These are phyloP conservation scores for Phainopepla nitens DNA, from an alignment of 2,113 vertebrate genomes.

Conservation along the genomic window DNA sequence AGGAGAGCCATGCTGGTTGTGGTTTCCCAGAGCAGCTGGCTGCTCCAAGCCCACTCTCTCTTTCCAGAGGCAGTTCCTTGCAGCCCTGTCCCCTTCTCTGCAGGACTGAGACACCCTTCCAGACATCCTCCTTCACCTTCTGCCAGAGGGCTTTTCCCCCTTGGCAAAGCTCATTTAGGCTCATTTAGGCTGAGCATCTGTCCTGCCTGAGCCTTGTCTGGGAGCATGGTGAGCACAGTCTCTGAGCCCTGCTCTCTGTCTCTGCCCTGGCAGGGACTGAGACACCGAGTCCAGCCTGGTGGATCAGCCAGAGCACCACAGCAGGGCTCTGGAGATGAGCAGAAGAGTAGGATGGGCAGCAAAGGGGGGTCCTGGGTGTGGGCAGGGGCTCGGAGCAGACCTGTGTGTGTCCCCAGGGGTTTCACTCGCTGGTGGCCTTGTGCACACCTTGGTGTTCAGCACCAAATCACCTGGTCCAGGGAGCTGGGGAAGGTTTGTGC, in stretches of 20 bases:
- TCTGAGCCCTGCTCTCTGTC: background rate
- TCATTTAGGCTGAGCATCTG: background rate
- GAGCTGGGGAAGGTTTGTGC: background rate
- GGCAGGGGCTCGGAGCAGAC: accelerated
- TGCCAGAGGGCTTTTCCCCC: background rate
- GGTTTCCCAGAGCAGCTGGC: background rate
- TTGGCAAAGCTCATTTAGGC: background rate
- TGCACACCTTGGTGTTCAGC: background rate
- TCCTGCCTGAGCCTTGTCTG: background rate
- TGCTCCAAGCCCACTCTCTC: background rate
- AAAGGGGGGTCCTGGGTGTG: background rate
- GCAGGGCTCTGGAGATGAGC: background rate
- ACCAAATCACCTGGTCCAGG: accelerated
- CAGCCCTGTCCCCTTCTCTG: background rate
- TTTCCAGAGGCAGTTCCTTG: background rate
- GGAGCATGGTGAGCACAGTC: background rate
- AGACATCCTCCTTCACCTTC: background rate
- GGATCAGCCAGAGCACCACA: background rate
- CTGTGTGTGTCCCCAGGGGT: background rate
- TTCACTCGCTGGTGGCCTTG: background rate
- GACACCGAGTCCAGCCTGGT: accelerated
- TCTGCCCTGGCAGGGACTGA: background rate
- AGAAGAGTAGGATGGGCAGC: background rate
- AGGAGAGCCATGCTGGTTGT: background rate
- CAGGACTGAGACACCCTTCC: background rate